A percentile compares a stretch with the other conserved stretches of the same genome.
phyloP scores from a whole-genome alignment of 2,888 invertebrate genomes.

The Pachliopta kotzebuea region DNA sequence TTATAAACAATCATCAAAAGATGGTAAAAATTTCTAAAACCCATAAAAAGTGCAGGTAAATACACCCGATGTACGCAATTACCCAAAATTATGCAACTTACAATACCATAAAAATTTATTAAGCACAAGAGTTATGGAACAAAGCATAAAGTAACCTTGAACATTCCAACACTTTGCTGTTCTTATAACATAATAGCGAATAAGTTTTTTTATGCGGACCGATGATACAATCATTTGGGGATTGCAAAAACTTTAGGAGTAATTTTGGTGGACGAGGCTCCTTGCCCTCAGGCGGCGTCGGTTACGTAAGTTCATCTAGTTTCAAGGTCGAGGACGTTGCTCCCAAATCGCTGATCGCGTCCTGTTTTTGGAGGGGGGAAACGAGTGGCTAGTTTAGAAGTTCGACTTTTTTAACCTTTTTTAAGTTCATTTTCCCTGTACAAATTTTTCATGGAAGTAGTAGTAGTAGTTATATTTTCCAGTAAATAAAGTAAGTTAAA shows the following conservation, averaged over 20 bases:
- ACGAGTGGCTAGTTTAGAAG: slow-evolving; percentile 61
- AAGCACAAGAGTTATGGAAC: background rate
- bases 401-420: slow-evolving; percentile 44
- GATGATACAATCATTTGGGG: slow-evolving; percentile 54
- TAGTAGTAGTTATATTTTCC: slow-evolving; percentile 1
- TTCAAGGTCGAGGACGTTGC: slow-evolving; percentile 79
- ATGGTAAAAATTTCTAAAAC: background rate
- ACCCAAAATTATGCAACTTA: background rate
- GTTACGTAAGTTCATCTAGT: slow-evolving; percentile 79
- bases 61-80: background rate
- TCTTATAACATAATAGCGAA: slow-evolving; percentile 22
- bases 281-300: slow-evolving; percentile 62
- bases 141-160: slow-evolving; percentile 19
- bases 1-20: background rate
- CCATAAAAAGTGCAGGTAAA: background rate
- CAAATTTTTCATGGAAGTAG: slow-evolving; percentile 20
- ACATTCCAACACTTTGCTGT: slow-evolving; percentile 19
- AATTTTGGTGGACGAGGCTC: slow-evolving; percentile 65
- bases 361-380: slow-evolving; percentile 57
- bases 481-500: background rate
- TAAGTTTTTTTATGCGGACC: slow-evolving; percentile 31
- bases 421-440: slow-evolving; percentile 27
- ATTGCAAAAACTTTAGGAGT: slow-evolving; percentile 72
- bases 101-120: background rate
- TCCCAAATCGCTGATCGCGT: slow-evolving; percentile 78